Conservation (phyloP, 2,888 invertebrate genomes). For the Apocheima hispidaria region DNA sequence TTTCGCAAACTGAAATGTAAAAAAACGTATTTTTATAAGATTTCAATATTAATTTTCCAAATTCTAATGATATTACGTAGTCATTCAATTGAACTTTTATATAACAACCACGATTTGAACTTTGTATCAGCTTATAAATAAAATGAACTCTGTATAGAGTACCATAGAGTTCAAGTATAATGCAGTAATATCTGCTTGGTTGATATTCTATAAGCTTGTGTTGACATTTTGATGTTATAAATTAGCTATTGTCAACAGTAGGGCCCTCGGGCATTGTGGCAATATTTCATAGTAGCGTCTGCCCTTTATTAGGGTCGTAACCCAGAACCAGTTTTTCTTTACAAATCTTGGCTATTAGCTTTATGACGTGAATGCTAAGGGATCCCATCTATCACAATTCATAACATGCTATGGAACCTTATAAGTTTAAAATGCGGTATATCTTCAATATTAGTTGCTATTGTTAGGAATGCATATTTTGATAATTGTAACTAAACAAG, state of each 20-base stretch:
- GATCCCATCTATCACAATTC: constrained; percentile 26
- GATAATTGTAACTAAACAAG: too few species aligned
- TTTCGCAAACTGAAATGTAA: too few species aligned
- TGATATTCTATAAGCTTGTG: constrained; percentile 35
- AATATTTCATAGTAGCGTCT: constrained; percentile 49
- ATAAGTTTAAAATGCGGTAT: background rate
- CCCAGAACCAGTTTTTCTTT: constrained; percentile 37
- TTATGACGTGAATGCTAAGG: constrained; percentile 22
- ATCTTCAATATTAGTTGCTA: background rate
- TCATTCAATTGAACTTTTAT: constrained; percentile 12
- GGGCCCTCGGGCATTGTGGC: constrained; percentile 43
- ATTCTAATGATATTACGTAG: background rate
- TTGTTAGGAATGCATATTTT: background rate
- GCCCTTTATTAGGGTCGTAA: constrained; percentile 46
- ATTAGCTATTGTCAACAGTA: constrained; percentile 52
- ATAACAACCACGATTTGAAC: constrained; percentile 23
- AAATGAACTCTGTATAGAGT: constrained; percentile 10
- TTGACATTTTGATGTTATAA: constrained; percentile 55
- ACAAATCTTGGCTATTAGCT: constrained; percentile 35
- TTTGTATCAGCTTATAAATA: constrained; percentile 9
- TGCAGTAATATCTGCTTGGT: constrained; percentile 14
- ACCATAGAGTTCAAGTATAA: constrained; percentile 24
- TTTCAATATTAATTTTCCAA: background rate
- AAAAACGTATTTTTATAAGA: background rate
- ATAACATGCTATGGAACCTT: constrained; percentile 4